Evolutionary conservation across 2,888 invertebrate genomes (phyloP), one percentile per base, ranked within the genome.

Genomic region (Latrodectus hesperus): DNA sequence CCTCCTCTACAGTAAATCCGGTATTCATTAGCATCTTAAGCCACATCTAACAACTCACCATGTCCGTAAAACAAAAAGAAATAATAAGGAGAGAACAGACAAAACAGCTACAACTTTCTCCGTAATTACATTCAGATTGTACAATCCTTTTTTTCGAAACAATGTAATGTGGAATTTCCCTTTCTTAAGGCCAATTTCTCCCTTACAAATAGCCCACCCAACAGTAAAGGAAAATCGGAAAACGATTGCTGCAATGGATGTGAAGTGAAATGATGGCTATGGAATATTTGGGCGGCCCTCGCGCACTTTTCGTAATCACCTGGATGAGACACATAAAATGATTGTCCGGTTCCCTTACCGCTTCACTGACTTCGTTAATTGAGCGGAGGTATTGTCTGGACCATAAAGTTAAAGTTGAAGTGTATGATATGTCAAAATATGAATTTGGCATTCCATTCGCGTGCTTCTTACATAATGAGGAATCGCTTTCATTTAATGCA

Each of bases 291-390:
- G 55, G 55, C 16, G 75, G 64, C 51, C 38, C 26, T n/a, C 16
- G 17, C 64, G 38, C 51, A n/a, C 17, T 49, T 71, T 70, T 2
- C 64, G 64, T 60, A 80, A 80, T 38, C 67, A 55, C 70, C n/a
- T 17, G 51, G 81, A 81, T 81, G 82, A 68, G 75, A 74, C 82
- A 82, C 38, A 49, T 67, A 73, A 53, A 72, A 65, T 52, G 73
- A 64, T 22, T 82, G 74, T 74, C 75, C 74, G 55, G 68, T 68
- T 82, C 60, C 60, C 60, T 53, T 60, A 68, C 26, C 76, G 83
- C 76, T 76, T 64, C 76, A 49, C 14, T 71, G 64, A 71, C 60
- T 71, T 76, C 76, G 70, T 76, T 83, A 83, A 83, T 83, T 83
- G 83, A 83, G 16, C 12, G 75, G 68, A 49, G 14, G 70, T 26